Evolutionary conservation across 2,113 vertebrate species (phyloP).

Genomic region (Thalassoma bifasciatum): DNA sequence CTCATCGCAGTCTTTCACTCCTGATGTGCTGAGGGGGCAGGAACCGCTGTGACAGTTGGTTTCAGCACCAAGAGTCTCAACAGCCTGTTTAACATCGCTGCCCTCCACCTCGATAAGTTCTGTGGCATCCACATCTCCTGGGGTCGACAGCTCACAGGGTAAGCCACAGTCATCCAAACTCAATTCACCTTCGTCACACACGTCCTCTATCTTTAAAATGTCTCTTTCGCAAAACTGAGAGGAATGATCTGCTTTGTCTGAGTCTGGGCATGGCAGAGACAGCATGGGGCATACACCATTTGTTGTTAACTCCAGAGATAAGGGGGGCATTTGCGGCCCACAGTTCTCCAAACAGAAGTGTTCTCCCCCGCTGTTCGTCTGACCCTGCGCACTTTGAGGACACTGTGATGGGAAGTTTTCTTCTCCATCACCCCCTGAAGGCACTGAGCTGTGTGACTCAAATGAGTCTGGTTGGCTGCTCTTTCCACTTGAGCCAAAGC

Average conservation of each 20-base stretch:
- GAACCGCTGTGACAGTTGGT: constrained; percentile 43
- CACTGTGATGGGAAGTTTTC: constrained; percentile 81
- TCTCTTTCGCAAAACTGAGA: constrained; percentile 68
- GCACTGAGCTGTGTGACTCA: constrained; percentile 69
- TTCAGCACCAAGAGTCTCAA: constrained; percentile 66
- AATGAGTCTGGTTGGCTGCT: constrained; percentile 66
- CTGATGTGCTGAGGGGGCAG: constrained; percentile 71
- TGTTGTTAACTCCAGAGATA: constrained; percentile 69
- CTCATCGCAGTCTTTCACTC: constrained; percentile 25
- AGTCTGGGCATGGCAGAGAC: constrained; percentile 72
- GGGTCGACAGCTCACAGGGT: constrained; percentile 59
- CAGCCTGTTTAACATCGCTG: constrained; percentile 65
- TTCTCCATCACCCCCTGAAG: constrained; percentile 72
- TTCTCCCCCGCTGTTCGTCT: constrained; percentile 84
- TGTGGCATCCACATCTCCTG: constrained; percentile 45
- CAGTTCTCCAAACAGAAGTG: constrained; percentile 84
- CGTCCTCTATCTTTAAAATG: constrained; percentile 69
- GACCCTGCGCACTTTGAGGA: constrained; percentile 86
- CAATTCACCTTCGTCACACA: constrained; percentile 63
- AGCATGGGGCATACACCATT: constrained; percentile 74
- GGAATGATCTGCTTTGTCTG: constrained; percentile 50
- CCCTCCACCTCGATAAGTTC: constrained; percentile 50
- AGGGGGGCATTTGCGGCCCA: constrained; percentile 79
- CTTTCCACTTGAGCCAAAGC: constrained; percentile 22
- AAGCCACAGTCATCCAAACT: constrained; percentile 62